Base-by-base conservation (phyloP, 2,113 vertebrate species). In the Colius striatus region DNA sequence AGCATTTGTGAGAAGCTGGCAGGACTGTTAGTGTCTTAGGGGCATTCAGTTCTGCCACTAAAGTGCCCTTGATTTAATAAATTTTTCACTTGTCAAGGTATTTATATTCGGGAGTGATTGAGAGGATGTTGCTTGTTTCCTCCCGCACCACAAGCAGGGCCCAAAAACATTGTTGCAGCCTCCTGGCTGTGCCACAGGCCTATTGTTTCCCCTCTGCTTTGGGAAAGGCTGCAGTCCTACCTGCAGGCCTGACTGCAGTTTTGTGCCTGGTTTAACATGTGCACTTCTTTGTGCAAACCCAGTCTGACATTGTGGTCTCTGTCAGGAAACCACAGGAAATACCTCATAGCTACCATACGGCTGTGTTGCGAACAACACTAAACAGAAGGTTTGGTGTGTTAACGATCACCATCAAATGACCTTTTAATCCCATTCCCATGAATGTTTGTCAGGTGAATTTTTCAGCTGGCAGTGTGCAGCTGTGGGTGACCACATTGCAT, bases 281-380 rank as follows among this genome's bases (percentile, higher is more conserved):
- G 34, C 9, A 7, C 6, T 67, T 68, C 51, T 77, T 20, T 5
- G 1, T 53, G 29, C 19, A 71, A 89, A 58, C 13, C 41, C 53
- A 51, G 27, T 8, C 27, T n/a, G 58, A 14, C 2, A 2, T 26
- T 25, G 50, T 5, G 45, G 41, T 58, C 27, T 83, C 47, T 89
- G 30, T 30, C 32, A 16, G 38, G 63, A 66, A 73, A 50, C n/a
- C 16, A 23, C 23, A 61, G 58, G 41, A 74, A 62, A 19, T 4
- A 8, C 67, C 47, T 80, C n/a, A 3, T 6, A n/a, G 27, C 55
- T 54, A 1, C 30, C 12, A 2, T n/a, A 15, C 0, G 1, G 1
- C 16, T 34, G 38, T 3, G 32, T 38, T 96, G 68, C 58, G 65
- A 73, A 36, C 23, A 72, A 13, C 54, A 38, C 55, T 66, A 67